Evolutionary conservation across 2,888 invertebrate species (phyloP).

Genomic region (Habroteleia sp.): DNA sequence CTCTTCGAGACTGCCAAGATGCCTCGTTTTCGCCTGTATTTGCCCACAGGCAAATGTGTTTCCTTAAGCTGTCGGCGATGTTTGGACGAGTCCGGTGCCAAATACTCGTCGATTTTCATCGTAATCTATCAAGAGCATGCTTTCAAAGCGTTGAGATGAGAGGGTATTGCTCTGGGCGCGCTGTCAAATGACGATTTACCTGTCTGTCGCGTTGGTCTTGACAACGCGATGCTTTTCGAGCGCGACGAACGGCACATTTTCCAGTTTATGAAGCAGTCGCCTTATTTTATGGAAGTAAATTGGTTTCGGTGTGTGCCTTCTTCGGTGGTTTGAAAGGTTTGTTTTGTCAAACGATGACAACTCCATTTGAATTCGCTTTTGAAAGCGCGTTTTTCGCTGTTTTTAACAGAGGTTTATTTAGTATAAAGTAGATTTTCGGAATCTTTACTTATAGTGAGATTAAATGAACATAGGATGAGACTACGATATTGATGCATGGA

Average conservation of each 20-base stretch:
- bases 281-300: conserved; percentile 8
- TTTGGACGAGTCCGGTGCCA: conserved; percentile 73
- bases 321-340: no score
- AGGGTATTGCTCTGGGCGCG: conserved; percentile 29
- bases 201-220: conserved; percentile 16
- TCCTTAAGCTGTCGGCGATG: conserved; percentile 78
- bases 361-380: no score
- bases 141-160: conserved; percentile 57
- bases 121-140: conserved; percentile 65
- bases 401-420: no score
- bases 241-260: conserved; percentile 5
- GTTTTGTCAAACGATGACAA: no score
- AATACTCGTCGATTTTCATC: conserved; percentile 65
- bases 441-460: no score
- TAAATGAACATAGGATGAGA: no score
- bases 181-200: conserved; percentile 35
- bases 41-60: conserved; percentile 80
- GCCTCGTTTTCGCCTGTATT: conserved; percentile 71
- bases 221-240: conserved; percentile 13
- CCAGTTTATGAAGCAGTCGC: conserved; percentile 5
- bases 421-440: no score
- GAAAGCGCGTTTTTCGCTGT: no score
- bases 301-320: conserved; percentile 11
- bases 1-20: conserved; percentile 69
- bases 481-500: no score